Conservation (phyloP, 2,113 vertebrate genomes). For the Hyaena hyaena region DNA sequence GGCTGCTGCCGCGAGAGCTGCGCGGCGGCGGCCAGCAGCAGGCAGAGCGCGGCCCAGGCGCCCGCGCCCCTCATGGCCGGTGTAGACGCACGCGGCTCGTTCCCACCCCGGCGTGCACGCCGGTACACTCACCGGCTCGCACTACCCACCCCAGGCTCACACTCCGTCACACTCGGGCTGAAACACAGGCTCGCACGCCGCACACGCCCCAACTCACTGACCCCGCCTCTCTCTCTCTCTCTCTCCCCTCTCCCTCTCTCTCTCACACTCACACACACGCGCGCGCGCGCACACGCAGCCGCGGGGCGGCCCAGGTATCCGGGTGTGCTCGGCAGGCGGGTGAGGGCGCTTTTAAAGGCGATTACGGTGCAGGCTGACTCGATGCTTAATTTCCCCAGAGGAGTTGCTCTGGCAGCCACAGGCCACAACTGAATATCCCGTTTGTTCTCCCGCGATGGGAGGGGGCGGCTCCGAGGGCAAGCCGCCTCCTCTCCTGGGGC, state of each 20-base stretch:
- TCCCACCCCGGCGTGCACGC: not conserved
- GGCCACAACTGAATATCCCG: slow-evolving; percentile 89
- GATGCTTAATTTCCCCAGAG: slow-evolving; percentile 65
- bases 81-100: not conserved
- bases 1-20: slow-evolving; percentile 83
- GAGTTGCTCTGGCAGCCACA: slow-evolving; percentile 82
- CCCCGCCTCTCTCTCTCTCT: not conserved
- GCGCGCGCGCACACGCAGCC: not conserved
- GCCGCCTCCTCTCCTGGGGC: slow-evolving; percentile 64
- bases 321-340: not conserved
- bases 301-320: slow-evolving; percentile 39
- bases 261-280: accelerated
- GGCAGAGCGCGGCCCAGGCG: slow-evolving; percentile 81
- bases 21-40: slow-evolving; percentile 79
- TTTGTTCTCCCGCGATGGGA: slow-evolving; percentile 87
- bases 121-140: not conserved
- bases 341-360: slow-evolving; percentile 68
- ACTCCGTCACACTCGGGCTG: not conserved
- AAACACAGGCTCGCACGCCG: not conserved
- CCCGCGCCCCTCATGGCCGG: slow-evolving; percentile 86
- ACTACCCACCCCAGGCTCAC: not conserved
- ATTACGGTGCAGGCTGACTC: slow-evolving; percentile 30
- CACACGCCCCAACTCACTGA: not conserved
- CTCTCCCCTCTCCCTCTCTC: not conserved
- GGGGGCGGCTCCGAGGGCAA: slow-evolving; percentile 83